These are phyloP conservation scores for Chloroclystis v-ata DNA, from an alignment of 2,888 invertebrate species.

Conservation along the genomic window DNA sequence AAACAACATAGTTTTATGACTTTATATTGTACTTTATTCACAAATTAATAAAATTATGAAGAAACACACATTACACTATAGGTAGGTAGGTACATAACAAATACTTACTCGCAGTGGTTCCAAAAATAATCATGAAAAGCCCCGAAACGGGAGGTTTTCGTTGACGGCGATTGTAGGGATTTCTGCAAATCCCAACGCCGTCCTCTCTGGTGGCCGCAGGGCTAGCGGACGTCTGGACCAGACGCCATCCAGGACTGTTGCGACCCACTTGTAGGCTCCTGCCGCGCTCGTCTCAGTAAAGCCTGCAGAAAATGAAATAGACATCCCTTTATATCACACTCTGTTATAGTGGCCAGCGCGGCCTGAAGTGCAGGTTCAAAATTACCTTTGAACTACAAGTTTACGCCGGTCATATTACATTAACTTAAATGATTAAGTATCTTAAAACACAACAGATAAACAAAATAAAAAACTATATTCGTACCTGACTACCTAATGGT, in stretches of 20 bases:
- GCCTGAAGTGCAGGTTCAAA: conserved; percentile 1
- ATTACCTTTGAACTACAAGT: too few species aligned
- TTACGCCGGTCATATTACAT: too few species aligned
- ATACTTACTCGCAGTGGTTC: background rate
- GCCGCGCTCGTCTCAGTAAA: background rate
- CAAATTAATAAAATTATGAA: too few species aligned
- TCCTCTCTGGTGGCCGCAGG: background rate
- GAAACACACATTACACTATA: too few species aligned
- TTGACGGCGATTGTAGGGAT: background rate
- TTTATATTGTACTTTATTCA: too few species aligned
- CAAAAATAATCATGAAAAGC: background rate
- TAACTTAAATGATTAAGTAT: too few species aligned
- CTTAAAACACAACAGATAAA: too few species aligned
- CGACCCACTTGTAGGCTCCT: background rate
- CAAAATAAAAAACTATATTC: too few species aligned
- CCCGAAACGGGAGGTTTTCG: background rate
- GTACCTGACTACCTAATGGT: too few species aligned
- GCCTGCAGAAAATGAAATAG: background rate
- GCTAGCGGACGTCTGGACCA: background rate
- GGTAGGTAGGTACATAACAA: too few species aligned
- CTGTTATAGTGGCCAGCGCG: too few species aligned
- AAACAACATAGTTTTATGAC: background rate
- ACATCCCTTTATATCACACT: too few species aligned
- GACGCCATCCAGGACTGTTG: background rate
- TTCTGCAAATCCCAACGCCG: background rate